These are phyloP conservation scores for Aplysia californica DNA, from an alignment of 1,140 invertebrate genomes.

Conservation along the genomic window DNA sequence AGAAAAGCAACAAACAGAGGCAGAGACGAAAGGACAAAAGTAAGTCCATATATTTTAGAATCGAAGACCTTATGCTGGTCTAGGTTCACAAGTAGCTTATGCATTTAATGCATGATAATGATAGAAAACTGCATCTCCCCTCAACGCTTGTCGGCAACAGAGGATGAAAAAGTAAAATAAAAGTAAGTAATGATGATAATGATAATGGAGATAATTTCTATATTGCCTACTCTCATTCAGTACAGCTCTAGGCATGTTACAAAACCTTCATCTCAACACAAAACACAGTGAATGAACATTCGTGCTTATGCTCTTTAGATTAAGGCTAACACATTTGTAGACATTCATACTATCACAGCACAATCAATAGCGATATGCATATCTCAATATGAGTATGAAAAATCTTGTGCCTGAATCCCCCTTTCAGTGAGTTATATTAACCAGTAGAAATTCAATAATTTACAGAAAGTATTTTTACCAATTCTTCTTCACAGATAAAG, in stretches of 20 bases:
- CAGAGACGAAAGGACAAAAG: conserved; percentile 43
- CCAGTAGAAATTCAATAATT: neutral
- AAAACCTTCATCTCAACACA: too few species aligned
- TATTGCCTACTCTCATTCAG: neutral
- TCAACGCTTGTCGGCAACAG: neutral
- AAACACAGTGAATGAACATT: too few species aligned
- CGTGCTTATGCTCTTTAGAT: neutral
- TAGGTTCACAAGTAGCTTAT: neutral
- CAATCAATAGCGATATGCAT: neutral
- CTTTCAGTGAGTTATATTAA: neutral
- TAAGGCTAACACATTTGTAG: neutral
- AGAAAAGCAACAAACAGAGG: conserved; percentile 61
- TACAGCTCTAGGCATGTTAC: too few species aligned
- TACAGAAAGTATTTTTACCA: neutral
- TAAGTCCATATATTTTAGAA: neutral
- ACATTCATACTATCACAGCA: neutral
- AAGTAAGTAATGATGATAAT: too few species aligned
- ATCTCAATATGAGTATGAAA: too few species aligned
- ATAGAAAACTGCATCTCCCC: neutral
- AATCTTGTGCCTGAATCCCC: too few species aligned
- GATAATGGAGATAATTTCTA: neutral
- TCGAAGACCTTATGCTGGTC: too few species aligned
- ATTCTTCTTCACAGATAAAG: conserved; percentile 17
- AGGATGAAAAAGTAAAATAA: neutral
- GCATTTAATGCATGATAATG: neutral